Base-by-base conservation (phyloP, 1,140 invertebrate genomes). In the Hylaeus anthracinus region DNA sequence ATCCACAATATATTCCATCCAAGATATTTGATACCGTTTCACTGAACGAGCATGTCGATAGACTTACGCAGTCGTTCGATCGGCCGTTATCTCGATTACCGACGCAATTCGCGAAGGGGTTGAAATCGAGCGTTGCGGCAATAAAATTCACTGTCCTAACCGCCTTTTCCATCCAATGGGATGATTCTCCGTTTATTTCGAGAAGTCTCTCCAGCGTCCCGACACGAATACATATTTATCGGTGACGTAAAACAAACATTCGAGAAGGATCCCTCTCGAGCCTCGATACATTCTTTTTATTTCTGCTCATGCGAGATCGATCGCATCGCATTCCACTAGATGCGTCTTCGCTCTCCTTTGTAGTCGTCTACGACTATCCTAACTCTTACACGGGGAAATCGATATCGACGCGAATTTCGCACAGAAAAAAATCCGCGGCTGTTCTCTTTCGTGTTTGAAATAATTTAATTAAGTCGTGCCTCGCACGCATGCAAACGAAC, bases 141-240 rank as follows among this genome's bases (percentile, higher is more conserved):
- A 58, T 67, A 75, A 75, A 67, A 75, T 67, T 60, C 41, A 61
- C 75, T n/a, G 10, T 61, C 39, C 14, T n/a, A 14, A 6, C 64
- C 64, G 15, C 5, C 37, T 71, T 55, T 41, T 4, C 67, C 26
- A 12, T 26, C 37, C 51, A 15, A n/a, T n/a, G n/a, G 26, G n/a
- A 43, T n/a, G 45, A 9, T 15, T 45, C 61, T 0, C n/a, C 48
- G 8, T 66, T 55, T 72, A 63, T 72, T 79, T 72, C 41, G 37
- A 55, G n/a, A 55, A 45, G 15, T 41, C 76, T 37, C 37, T 12
- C 39, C 45, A 8, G 0, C 26, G 9, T 45, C 26, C 26, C 10
- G 9, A 39, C 9, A 56, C 43, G 43, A 65, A 85, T 84, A 77
- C 76, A 84, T 85, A 84, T 84, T 85, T 85, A 84, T 84, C 39